phyloP scores from a whole-genome alignment of 2,797 vertebrate species.

The Dendrocincla fuliginosa region DNA sequence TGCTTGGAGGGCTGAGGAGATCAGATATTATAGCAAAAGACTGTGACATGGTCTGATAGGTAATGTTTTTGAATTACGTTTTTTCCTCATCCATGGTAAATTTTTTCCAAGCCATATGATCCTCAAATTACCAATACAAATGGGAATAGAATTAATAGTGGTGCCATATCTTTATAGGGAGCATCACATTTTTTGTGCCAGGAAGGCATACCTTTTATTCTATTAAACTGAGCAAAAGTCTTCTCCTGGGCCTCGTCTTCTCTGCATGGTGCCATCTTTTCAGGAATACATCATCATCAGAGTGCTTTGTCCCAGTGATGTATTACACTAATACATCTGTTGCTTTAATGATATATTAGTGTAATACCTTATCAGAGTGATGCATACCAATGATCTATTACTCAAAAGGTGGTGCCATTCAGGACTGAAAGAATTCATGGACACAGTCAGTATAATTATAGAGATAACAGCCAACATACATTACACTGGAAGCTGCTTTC shows the following conservation, averaged over 20 bases:
- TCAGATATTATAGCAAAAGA: background rate
- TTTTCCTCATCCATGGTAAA: background rate
- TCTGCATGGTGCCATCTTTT: slow-evolving; percentile 54
- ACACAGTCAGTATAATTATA: slow-evolving; percentile 65
- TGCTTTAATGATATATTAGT: slow-evolving; percentile 79
- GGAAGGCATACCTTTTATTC: slow-evolving; percentile 38
- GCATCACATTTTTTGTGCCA: slow-evolving; percentile 27
- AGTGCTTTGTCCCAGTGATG: slow-evolving; percentile 74
- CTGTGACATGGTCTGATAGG: background rate
- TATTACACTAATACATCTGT: slow-evolving; percentile 75
- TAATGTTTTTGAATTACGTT: background rate
- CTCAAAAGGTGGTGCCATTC: slow-evolving; percentile 73
- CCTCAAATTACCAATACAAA: slow-evolving; percentile 39
- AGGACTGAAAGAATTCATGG: slow-evolving; percentile 70
- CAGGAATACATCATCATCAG: slow-evolving; percentile 66
- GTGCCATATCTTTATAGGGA: slow-evolving; percentile 3
- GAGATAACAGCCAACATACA: slow-evolving; percentile 59
- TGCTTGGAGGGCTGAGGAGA: background rate
- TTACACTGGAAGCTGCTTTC: slow-evolving; percentile 49
- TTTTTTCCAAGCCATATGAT: slow-evolving; percentile 47
- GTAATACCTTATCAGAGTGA: slow-evolving; percentile 75
- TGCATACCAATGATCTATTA: slow-evolving; percentile 72
- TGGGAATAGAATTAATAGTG: slow-evolving; percentile 52
- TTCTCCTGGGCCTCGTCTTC: slow-evolving; percentile 55
- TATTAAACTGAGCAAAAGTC: slow-evolving; percentile 44